Conservation (phyloP, 2,113 vertebrate genomes). For the Tenrec ecaudatus region DNA sequence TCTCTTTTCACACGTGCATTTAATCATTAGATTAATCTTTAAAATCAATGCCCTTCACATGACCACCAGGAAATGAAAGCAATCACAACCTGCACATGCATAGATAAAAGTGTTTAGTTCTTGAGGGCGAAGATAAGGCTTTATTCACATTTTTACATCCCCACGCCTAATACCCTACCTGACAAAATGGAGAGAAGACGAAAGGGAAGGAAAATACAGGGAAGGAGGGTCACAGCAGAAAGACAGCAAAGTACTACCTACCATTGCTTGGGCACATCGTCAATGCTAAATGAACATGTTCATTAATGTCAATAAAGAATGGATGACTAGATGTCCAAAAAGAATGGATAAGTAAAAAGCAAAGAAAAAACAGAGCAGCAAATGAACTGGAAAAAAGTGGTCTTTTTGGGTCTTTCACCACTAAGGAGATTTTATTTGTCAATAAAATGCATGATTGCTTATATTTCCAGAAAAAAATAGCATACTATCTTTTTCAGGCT, state of each 20-base stretch:
- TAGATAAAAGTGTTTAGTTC: neutral
- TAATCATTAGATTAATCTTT: neutral
- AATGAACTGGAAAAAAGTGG: neutral
- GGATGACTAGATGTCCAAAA: neutral
- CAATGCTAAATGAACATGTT: neutral
- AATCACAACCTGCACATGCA: neutral
- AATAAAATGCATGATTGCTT: slow-evolving; percentile 31
- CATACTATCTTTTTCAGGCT: slow-evolving; percentile 31
- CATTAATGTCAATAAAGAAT: neutral
- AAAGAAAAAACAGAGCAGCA: neutral
- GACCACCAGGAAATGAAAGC: neutral
- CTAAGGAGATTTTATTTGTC: neutral
- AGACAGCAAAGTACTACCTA: neutral
- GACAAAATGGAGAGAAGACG: neutral
- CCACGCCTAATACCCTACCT: neutral
- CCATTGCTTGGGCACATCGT: neutral
- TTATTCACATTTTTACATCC: neutral
- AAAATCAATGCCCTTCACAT: neutral
- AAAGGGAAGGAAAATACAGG: neutral
- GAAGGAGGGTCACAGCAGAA: neutral
- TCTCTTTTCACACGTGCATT: neutral
- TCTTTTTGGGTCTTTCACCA: neutral
- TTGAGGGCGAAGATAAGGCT: neutral
- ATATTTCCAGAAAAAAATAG: neutral
- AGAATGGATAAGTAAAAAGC: neutral